These are phyloP conservation scores for Leptonema lineaticorne DNA, from an alignment of 1,140 invertebrate species.

Conservation along the genomic window DNA sequence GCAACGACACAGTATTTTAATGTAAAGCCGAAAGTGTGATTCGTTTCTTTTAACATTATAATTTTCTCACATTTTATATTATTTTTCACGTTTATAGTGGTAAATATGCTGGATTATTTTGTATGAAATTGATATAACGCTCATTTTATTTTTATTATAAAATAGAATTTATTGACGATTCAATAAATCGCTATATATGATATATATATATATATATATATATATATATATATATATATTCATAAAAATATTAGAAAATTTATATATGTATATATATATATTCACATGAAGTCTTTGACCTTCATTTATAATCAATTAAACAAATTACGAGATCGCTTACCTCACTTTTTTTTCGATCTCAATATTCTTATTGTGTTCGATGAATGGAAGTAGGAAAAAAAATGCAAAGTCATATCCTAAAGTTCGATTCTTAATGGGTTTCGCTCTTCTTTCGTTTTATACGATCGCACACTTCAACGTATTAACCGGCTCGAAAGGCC, in stretches of 20 bases:
- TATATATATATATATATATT: background rate
- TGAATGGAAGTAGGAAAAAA: background rate
- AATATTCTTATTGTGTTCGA: background rate
- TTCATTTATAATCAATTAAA: slow-evolving; percentile 23
- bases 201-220: background rate
- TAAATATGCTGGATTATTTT: too few relatives aligned
- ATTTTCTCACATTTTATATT: too few relatives aligned
- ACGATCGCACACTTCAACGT: too few relatives aligned
- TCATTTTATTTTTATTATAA: too few relatives aligned
- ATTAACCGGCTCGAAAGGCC: background rate
- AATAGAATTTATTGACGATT: too few relatives aligned
- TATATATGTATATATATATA: background rate
- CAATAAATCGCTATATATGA: too few relatives aligned
- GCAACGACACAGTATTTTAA: too few relatives aligned
- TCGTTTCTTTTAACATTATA: too few relatives aligned
- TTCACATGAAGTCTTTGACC: background rate
- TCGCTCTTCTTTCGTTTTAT: background rate
- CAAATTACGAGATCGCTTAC: slow-evolving; percentile 31
- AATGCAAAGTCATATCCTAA: slow-evolving; percentile 6
- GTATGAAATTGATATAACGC: too few relatives aligned
- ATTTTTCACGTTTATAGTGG: too few relatives aligned
- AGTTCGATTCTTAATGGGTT: background rate
- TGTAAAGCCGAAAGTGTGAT: too few relatives aligned
- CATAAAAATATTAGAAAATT: background rate
- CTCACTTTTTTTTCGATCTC: background rate